A percentile compares a stretch with the other conserved stretches of the same genome.
Conservation (phyloP, 2,797 vertebrate genomes). For the Alectoris magna region DNA sequence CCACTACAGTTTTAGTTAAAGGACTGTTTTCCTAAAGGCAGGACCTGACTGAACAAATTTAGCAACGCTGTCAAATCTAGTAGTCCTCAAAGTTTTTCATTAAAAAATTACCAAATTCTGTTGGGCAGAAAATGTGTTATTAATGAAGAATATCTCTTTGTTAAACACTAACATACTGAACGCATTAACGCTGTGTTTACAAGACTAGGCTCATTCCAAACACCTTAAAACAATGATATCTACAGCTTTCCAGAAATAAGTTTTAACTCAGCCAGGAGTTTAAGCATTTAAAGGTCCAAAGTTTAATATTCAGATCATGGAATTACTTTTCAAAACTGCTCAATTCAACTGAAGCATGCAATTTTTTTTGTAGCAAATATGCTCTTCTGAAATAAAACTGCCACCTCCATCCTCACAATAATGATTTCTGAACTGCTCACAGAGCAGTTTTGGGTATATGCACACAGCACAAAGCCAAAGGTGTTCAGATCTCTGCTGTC, state of each 20-base stretch:
- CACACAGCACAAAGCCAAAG: not conserved
- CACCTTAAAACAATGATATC: slow-evolving; percentile 43
- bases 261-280: slow-evolving; percentile 30
- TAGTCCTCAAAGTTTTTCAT: not conserved
- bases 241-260: slow-evolving; percentile 30
- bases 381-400: slow-evolving; percentile 3
- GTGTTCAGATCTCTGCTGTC: accelerated
- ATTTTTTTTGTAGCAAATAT: not conserved
- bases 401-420: not conserved
- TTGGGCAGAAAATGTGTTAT: slow-evolving; percentile 3
- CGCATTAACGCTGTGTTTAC: slow-evolving; percentile 27
- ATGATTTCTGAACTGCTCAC: not conserved
- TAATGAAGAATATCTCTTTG: not conserved
- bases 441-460: not conserved
- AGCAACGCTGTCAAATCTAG: not conserved
- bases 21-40: not conserved
- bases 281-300: slow-evolving; percentile 32
- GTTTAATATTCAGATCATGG: slow-evolving; percentile 25
- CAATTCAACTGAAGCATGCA: not conserved
- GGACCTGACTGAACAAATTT: not conserved
- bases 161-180: slow-evolving; percentile 55
- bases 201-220: slow-evolving; percentile 13
- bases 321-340: slow-evolving; percentile 13
- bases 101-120: not conserved
- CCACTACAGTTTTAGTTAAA: not conserved